These are phyloP conservation scores for Nebria brevicollis DNA, from an alignment of 2,888 invertebrate genomes.

Conservation along the genomic window DNA sequence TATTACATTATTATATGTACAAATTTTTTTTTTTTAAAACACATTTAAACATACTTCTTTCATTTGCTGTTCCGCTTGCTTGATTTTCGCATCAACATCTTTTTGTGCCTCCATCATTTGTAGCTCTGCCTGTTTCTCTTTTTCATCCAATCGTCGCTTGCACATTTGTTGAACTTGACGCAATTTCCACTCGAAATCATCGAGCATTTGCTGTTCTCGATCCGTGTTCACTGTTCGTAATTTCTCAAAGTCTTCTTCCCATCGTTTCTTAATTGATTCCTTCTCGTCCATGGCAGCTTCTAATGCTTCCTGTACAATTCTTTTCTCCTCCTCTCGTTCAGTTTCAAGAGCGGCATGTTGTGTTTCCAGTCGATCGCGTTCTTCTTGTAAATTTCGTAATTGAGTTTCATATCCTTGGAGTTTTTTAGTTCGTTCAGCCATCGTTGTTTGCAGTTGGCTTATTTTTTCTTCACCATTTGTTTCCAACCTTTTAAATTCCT, in stretches of 20 bases:
- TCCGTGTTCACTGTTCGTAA: slow-evolving; percentile 74
- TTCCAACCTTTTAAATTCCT: slow-evolving; percentile 56
- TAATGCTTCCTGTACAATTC: slow-evolving; percentile 68
- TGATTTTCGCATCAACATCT: slow-evolving; percentile 56
- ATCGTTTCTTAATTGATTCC: slow-evolving; percentile 68
- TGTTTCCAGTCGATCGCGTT: slow-evolving; percentile 63
- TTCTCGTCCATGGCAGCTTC: slow-evolving; percentile 71
- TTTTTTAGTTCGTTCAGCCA: slow-evolving; percentile 64
- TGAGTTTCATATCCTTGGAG: slow-evolving; percentile 65
- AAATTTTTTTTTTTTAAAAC: neutral
- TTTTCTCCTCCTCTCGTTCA: slow-evolving; percentile 65
- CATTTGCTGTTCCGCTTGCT: slow-evolving; percentile 59
- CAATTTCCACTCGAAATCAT: slow-evolving; percentile 87
- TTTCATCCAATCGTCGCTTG: slow-evolving; percentile 71
- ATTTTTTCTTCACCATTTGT: slow-evolving; percentile 59
- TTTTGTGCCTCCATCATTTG: slow-evolving; percentile 63
- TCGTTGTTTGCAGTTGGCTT: slow-evolving; percentile 63
- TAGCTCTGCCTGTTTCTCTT: slow-evolving; percentile 69
- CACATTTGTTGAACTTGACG: slow-evolving; percentile 78
- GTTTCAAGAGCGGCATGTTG: slow-evolving; percentile 59
- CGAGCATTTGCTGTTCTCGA: slow-evolving; percentile 77
- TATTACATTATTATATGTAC: neutral
- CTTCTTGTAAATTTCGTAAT: slow-evolving; percentile 63
- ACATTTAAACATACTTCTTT: slow-evolving; percentile 55
- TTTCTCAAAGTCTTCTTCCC: slow-evolving; percentile 76